Conservation (phyloP, 2,113 vertebrate genomes). For the Prolemur simus region DNA sequence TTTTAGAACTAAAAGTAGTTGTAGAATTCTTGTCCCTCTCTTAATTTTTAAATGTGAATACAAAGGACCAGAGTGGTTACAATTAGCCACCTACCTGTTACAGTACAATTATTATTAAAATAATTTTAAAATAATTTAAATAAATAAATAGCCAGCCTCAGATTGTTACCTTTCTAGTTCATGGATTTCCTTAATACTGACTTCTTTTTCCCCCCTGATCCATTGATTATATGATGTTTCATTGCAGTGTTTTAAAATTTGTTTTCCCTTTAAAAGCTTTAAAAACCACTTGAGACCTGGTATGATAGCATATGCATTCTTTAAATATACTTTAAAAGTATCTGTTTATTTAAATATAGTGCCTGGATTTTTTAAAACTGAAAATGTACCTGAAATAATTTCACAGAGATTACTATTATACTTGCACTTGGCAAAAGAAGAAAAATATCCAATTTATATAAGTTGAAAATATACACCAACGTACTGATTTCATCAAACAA, state of each 20-base stretch:
- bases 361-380: neutral
- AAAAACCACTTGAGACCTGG: neutral
- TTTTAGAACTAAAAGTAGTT: neutral
- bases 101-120: neutral
- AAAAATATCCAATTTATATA: neutral
- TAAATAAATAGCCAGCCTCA: neutral
- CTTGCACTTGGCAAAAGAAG: neutral
- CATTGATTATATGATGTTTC: neutral
- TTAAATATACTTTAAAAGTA: neutral
- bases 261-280: neutral
- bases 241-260: neutral
- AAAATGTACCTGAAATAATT: neutral
- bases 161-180: neutral
- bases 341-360: neutral
- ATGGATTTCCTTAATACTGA: neutral
- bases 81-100: neutral
- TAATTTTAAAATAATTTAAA: neutral
- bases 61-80: neutral
- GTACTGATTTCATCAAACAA: neutral
- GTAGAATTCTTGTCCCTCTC: neutral
- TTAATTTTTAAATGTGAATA: neutral
- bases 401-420: neutral
- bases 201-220: neutral
- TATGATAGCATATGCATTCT: neutral
- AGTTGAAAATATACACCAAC: neutral